phyloP scores from a whole-genome alignment of 2,888 invertebrate species.

The Julus scandinavius region DNA sequence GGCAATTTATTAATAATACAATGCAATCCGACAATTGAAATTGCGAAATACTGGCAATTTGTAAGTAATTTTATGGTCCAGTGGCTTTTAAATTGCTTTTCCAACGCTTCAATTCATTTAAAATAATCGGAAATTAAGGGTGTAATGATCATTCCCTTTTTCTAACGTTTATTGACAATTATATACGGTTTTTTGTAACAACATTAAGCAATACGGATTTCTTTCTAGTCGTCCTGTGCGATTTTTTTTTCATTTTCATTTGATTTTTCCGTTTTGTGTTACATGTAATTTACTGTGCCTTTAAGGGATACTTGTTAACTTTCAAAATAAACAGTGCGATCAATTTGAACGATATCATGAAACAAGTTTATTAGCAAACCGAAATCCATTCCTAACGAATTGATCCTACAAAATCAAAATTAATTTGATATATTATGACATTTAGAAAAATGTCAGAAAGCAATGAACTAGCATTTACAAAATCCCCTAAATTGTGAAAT shows the following conservation, averaged over 20 bases:
- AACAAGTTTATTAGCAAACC: too few relatives aligned
- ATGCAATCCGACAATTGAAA: neutral
- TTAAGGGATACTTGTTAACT: too few relatives aligned
- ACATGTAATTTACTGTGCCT: too few relatives aligned
- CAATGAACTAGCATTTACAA: too few relatives aligned
- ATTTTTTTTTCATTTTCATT: neutral
- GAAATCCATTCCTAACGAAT: too few relatives aligned
- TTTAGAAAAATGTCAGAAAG: too few relatives aligned
- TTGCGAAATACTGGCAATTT: neutral
- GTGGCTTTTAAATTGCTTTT: neutral
- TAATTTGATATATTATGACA: too few relatives aligned
- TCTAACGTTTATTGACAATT: neutral
- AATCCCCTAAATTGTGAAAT: too few relatives aligned
- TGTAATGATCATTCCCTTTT: neutral
- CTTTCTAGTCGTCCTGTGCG: neutral
- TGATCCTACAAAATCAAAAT: too few relatives aligned
- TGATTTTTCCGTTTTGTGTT: neutral
- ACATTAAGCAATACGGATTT: too few relatives aligned
- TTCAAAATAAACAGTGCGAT: too few relatives aligned
- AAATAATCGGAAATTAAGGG: conserved; percentile 4
- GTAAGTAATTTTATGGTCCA: neutral
- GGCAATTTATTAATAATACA: neutral
- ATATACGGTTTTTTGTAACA: neutral
- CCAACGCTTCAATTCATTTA: neutral
- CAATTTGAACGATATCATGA: too few relatives aligned